Conservation (phyloP, 2,113 vertebrate species). For the Siniperca chuatsi region DNA sequence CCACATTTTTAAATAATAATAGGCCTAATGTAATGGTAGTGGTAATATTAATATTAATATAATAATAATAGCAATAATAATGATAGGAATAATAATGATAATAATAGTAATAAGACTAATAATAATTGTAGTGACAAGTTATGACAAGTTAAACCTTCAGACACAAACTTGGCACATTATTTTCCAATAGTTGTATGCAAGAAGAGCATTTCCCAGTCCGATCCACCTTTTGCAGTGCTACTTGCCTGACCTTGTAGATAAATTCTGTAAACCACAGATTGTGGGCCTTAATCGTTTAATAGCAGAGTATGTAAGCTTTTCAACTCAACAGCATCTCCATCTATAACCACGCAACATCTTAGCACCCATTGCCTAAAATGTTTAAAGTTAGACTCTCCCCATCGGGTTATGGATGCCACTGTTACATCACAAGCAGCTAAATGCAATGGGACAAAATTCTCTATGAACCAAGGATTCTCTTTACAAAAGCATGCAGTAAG, state of each 20-base stretch:
- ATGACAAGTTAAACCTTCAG: not conserved
- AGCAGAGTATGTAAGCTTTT: slow-evolving; percentile 72
- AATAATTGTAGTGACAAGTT: not conserved
- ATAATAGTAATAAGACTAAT: too few species aligned
- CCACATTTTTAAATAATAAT: too few species aligned
- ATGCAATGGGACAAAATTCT: not conserved
- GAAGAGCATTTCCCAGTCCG: not conserved
- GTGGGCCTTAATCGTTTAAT: fast-evolving
- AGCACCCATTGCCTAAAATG: not conserved
- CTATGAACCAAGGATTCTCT: not conserved
- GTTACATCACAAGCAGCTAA: not conserved
- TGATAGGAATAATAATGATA: too few species aligned
- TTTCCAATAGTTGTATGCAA: not conserved
- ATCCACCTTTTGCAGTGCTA: not conserved
- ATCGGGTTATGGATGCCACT: too few species aligned
- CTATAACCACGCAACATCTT: not conserved
- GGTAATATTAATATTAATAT: too few species aligned
- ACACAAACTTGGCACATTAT: not conserved
- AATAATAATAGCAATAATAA: too few species aligned
- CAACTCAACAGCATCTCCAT: not conserved
- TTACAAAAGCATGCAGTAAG: not conserved
- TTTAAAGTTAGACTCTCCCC: not conserved
- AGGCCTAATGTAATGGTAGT: too few species aligned
- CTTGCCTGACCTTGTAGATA: not conserved
- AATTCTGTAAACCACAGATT: not conserved